phyloP scores from a whole-genome alignment of 2,113 vertebrate genomes.

The Oncorhynchus clarkii region DNA sequence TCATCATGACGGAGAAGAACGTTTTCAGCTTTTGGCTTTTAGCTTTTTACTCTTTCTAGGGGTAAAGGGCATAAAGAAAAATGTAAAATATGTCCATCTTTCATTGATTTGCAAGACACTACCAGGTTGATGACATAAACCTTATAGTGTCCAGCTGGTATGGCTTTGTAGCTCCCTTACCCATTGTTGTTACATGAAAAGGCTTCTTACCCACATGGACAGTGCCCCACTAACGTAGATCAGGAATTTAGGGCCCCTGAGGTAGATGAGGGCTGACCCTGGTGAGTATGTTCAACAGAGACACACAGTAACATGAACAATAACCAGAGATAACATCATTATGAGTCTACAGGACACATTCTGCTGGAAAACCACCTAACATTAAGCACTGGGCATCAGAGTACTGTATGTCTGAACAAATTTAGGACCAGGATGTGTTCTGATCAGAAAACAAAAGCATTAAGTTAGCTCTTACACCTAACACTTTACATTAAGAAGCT shows the following conservation, averaged over 20 bases:
- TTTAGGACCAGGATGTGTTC: too few relatives aligned
- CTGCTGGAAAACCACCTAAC: constrained; percentile 3
- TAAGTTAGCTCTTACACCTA: too few relatives aligned
- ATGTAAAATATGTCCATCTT: background rate
- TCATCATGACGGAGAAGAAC: too few relatives aligned
- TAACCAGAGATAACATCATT: background rate
- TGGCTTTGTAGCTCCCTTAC: background rate
- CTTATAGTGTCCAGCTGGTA: background rate
- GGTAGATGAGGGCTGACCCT: constrained; percentile 71
- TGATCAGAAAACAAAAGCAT: too few relatives aligned
- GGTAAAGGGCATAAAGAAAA: too few relatives aligned
- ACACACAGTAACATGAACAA: constrained; percentile 5
- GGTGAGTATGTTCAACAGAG: constrained; percentile 30
- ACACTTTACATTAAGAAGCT: too few relatives aligned
- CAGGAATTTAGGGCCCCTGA: constrained; percentile 74
- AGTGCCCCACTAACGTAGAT: constrained; percentile 76
- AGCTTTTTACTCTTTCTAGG: too few relatives aligned
- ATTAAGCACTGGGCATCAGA: too few relatives aligned
- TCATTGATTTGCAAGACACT: background rate
- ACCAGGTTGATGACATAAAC: background rate
- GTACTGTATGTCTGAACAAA: too few relatives aligned
- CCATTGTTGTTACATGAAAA: constrained; percentile 18
- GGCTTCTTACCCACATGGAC: constrained; percentile 77
- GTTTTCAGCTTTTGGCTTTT: too few relatives aligned
- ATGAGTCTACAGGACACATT: too few relatives aligned